phyloP scores from a whole-genome alignment of 2,888 invertebrate genomes.

The Patella depressa region DNA sequence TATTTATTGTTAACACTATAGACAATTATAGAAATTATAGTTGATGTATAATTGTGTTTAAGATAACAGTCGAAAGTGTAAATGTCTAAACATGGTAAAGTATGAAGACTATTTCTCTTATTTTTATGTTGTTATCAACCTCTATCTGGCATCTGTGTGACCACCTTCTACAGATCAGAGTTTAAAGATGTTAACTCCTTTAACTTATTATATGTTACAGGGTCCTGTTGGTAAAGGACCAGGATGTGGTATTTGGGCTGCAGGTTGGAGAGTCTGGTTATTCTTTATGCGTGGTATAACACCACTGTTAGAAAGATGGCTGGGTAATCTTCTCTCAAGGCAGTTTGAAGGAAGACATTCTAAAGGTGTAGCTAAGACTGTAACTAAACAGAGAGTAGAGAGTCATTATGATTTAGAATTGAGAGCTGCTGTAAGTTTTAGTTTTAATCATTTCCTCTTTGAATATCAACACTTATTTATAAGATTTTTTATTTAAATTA shows the following conservation, averaged over 20 bases:
- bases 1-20: no score
- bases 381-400: slow-evolving; percentile 99
- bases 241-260: slow-evolving; percentile 98
- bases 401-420: slow-evolving; percentile 99
- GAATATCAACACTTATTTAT: no score
- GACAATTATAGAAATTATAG: no score
- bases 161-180: no score
- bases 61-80: no score
- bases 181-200: neutral
- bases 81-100: no score
- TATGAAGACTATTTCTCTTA: no score
- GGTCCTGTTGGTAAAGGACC: slow-evolving; percentile 99
- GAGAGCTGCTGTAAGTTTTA: slow-evolving; percentile 84
- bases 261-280: slow-evolving; percentile 99
- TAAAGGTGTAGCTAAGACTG: slow-evolving; percentile 99
- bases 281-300: slow-evolving; percentile 99
- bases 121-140: no score
- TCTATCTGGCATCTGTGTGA: no score
- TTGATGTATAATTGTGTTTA: no score
- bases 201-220: slow-evolving; percentile 71
- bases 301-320: slow-evolving; percentile 96
- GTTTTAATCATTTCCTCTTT: no score
- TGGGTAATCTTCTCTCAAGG: slow-evolving; percentile 97
- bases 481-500: no score
- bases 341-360: slow-evolving; percentile 99